These are phyloP conservation scores for Aleiodes alternator DNA, from an alignment of 2,888 invertebrate species.

Conservation along the genomic window DNA sequence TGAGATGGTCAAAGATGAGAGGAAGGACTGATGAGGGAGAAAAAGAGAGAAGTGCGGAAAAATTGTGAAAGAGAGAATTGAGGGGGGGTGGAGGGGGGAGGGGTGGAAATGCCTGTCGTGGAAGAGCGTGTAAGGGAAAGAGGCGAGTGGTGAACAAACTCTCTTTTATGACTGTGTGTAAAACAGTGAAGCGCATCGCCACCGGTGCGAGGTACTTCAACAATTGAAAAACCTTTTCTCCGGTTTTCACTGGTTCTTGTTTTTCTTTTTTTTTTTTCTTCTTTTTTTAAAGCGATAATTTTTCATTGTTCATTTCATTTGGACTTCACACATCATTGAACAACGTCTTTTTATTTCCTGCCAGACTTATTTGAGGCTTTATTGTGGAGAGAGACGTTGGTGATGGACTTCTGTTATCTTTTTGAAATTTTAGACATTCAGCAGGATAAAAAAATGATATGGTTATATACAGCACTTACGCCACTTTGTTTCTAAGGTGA, in stretches of 20 bases:
- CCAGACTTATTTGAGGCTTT: too few species aligned
- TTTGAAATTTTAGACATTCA: too few species aligned
- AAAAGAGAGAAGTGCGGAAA: constrained; percentile 46
- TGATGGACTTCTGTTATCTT: too few species aligned
- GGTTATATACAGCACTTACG: too few species aligned
- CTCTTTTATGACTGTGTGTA: constrained; percentile 62
- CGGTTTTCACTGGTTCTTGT: constrained; percentile 8
- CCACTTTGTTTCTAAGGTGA: too few species aligned
- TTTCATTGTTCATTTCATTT: constrained; percentile 42
- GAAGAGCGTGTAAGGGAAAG: constrained; percentile 25
- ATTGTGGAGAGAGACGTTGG: too few species aligned
- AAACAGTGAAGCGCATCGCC: constrained; percentile 57
- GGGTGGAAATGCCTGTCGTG: constrained; percentile 39
- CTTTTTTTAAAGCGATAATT: constrained; percentile 47
- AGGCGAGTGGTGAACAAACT: constrained; percentile 61
- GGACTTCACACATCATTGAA: constrained; percentile 34
- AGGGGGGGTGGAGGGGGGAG: constrained; percentile 33
- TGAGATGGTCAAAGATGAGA: constrained; percentile 29
- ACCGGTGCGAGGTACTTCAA: constrained; percentile 60
- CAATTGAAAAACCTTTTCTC: constrained; percentile 57
- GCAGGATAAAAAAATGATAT: too few species aligned
- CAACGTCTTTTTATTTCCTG: too few species aligned
- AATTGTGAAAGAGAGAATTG: constrained; percentile 43
- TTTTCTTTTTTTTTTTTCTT: background rate
- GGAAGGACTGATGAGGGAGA: constrained; percentile 37